These are phyloP conservation scores for Dolichoris vasculosae DNA, from an alignment of 1,140 invertebrate genomes.

Conservation along the genomic window DNA sequence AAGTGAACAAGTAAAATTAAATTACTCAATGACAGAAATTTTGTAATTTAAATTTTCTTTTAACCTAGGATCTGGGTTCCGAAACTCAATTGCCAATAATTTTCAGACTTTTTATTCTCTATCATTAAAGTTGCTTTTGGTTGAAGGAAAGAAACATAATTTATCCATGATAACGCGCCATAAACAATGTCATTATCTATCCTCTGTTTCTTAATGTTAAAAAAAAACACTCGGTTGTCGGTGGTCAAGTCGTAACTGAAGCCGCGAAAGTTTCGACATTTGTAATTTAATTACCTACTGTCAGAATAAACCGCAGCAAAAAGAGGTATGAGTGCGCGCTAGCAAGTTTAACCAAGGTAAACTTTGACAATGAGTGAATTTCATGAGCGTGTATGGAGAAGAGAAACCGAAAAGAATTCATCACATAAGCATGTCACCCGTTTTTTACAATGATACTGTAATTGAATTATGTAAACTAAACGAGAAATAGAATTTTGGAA, in stretches of 20 bases:
- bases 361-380: conserved; percentile 4
- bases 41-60: too few relatives aligned
- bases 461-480: conserved; percentile 17
- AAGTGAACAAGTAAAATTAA: too few relatives aligned
- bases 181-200: too few relatives aligned
- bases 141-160: too few relatives aligned
- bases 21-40: too few relatives aligned
- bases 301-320: not conserved
- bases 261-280: conserved; percentile 50
- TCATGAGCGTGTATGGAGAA: not conserved
- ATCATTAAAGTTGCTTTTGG: too few relatives aligned
- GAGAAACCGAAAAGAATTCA: not conserved
- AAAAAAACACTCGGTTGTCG: conserved; percentile 1
- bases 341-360: conserved; percentile 7
- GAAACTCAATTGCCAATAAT: too few relatives aligned
- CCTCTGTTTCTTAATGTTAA: conserved; percentile 15
- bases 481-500: too few relatives aligned
- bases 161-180: too few relatives aligned
- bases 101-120: too few relatives aligned
- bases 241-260: conserved; percentile 37
- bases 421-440: not conserved
- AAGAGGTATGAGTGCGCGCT: not conserved
- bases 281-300: conserved; percentile 47
- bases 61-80: too few relatives aligned
- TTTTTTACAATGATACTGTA: not conserved